A percentile compares a stretch with the other conserved stretches of the same genome.
Evolutionary conservation across 2,888 invertebrate genomes (phyloP).

Genomic region (Hofmannophila pseudospretella): DNA sequence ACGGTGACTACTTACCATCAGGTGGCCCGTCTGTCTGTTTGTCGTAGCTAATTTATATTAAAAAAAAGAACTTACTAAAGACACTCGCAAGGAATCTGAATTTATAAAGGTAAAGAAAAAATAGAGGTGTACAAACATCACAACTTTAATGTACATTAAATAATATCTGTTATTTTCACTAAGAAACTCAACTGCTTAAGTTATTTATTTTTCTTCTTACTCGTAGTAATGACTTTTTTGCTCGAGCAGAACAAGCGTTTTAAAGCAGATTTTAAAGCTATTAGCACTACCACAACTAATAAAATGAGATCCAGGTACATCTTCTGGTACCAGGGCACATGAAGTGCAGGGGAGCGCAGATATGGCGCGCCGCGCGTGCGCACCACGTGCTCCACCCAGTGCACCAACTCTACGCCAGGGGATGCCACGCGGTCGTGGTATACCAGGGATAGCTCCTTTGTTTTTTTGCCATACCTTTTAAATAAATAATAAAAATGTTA

Average conservation of each 20-base stretch:
- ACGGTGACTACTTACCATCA: no score
- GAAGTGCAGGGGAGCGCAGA: slow-evolving; percentile 36
- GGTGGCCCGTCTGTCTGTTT: no score
- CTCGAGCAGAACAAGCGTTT: not conserved
- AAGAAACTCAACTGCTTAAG: no score
- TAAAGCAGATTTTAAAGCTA: slow-evolving; percentile 1
- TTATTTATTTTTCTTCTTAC: slow-evolving; percentile 2
- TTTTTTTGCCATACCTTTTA: slow-evolving; percentile 31
- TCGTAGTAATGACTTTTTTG: not conserved
- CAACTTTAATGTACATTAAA: no score
- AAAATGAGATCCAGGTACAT: slow-evolving; percentile 31
- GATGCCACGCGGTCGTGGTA: slow-evolving; percentile 35
- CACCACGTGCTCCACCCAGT: slow-evolving; percentile 42
- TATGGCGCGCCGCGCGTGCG: slow-evolving; percentile 35
- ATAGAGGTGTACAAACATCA: no score
- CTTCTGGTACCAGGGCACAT: slow-evolving; percentile 39
- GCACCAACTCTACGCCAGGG: slow-evolving; percentile 33
- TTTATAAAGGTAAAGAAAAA: no score
- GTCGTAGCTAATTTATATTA: no score
- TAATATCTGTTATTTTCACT: no score
- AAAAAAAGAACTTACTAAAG: no score
- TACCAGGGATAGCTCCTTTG: slow-evolving; percentile 29
- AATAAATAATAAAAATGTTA: no score
- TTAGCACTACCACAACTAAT: slow-evolving; percentile 6
- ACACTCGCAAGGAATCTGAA: no score